A percentile compares a stretch with the other conserved stretches of the same genome.
Conservation (phyloP, 2,888 invertebrate species). For the Cheilosia pagana region DNA sequence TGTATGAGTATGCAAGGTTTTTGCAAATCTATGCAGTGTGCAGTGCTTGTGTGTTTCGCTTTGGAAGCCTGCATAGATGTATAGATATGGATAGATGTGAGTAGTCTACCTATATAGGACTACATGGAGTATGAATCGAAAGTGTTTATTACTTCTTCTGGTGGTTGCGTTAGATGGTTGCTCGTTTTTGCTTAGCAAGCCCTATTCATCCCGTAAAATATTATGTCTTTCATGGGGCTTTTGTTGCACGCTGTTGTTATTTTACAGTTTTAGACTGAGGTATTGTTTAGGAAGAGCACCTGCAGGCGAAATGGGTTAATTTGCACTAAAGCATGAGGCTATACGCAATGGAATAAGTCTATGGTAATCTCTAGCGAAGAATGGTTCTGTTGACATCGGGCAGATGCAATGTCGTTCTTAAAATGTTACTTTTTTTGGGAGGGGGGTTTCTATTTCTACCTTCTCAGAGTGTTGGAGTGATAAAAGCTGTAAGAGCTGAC, state of each 20-base stretch:
- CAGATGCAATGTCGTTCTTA: no score
- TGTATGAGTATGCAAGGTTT: constrained; percentile 21
- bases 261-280: background rate
- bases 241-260: constrained; percentile 43
- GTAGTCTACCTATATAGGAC: background rate
- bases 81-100: background rate
- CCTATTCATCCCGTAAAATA: constrained; percentile 53
- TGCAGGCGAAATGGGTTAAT: constrained; percentile 28
- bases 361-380: no score
- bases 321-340: constrained; percentile 21
- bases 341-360: background rate
- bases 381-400: no score
- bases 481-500: no score
- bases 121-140: constrained; percentile 46
- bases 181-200: constrained; percentile 30
- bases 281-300: background rate
- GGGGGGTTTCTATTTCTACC: no score
- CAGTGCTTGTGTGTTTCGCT: constrained; percentile 2
- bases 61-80: background rate
- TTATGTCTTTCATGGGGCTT: constrained; percentile 38
- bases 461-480: no score
- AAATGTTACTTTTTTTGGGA: no score
- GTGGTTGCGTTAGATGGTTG: constrained; percentile 38
- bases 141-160: constrained; percentile 59
- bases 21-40: constrained; percentile 18